phyloP scores from a whole-genome alignment of 2,888 invertebrate genomes.

The Phortica magna region DNA sequence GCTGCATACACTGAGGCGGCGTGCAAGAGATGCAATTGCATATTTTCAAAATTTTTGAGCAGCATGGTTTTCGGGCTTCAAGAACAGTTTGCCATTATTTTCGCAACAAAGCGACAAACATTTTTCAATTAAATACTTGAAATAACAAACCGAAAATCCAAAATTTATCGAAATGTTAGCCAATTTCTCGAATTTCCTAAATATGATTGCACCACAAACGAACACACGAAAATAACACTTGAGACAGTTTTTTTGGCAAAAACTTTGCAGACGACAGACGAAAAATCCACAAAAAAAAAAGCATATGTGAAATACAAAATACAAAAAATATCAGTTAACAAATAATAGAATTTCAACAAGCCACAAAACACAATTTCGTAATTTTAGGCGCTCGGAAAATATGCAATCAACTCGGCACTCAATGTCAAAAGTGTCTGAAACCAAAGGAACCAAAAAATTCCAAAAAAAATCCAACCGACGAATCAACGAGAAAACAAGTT shows the following conservation, averaged over 20 bases:
- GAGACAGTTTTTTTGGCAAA: not conserved
- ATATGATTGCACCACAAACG: not conserved
- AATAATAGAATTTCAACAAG: conserved; percentile 13
- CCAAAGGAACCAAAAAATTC: not conserved
- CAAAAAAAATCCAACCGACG: not conserved
- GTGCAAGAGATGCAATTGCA: not conserved
- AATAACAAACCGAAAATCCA: not conserved
- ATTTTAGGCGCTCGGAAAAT: conserved; percentile 51
- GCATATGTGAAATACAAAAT: not conserved
- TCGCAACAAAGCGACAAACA: not conserved
- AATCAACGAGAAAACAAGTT: not conserved
- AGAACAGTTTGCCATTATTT: not conserved
- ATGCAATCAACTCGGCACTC: conserved; percentile 52
- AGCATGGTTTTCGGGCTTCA: no score
- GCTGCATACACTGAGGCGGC: not conserved
- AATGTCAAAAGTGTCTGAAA: conserved; percentile 6
- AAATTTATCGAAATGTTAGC: not conserved
- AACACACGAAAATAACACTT: conserved; percentile 8
- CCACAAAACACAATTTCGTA: conserved; percentile 57
- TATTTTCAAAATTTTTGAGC: not conserved
- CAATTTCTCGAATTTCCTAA: not conserved
- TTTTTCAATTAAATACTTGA: not conserved
- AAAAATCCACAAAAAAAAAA: conserved; percentile 10
- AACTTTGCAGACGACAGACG: conserved; percentile 35
- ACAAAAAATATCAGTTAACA: not conserved